Evolutionary conservation across 1,140 invertebrate genomes (phyloP).

Genomic region (Zelostemma sp.): DNA sequence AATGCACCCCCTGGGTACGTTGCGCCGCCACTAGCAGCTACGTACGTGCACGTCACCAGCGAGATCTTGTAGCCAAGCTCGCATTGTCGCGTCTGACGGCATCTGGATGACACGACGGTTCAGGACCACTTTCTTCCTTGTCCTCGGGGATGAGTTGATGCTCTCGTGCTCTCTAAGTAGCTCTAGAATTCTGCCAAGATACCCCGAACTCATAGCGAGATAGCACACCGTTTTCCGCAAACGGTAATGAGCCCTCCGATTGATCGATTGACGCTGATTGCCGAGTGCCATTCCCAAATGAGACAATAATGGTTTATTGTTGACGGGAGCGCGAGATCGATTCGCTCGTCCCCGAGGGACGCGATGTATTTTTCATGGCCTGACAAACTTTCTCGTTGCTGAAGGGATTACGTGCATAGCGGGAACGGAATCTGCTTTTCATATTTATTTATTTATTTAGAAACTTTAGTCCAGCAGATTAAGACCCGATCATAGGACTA

Average conservation of each 20-base stretch:
- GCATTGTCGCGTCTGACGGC: conserved; percentile 39
- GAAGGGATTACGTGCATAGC: neutral
- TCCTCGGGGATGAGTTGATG: conserved; percentile 31
- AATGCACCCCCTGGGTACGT: conserved; percentile 58
- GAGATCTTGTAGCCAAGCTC: conserved; percentile 25
- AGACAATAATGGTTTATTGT: conserved; percentile 15
- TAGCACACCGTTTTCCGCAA: neutral
- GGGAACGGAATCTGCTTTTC: too few species aligned
- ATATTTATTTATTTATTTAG: too few species aligned
- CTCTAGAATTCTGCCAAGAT: neutral
- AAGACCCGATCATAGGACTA: too few species aligned
- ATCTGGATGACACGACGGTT: conserved; percentile 27
- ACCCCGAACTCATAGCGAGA: neutral
- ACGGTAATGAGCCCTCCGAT: conserved; percentile 4
- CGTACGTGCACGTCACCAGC: conserved; percentile 18
- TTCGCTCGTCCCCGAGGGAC: neutral
- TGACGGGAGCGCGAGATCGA: conserved; percentile 3
- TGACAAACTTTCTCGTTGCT: neutral
- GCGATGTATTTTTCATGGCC: conserved; percentile 9
- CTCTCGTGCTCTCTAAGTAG: conserved; percentile 23
- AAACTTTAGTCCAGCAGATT: too few species aligned
- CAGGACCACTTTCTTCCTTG: conserved; percentile 22
- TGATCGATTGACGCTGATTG: conserved; percentile 15
- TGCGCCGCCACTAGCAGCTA: conserved; percentile 26
- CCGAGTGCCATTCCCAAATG: conserved; percentile 7